Evolutionary conservation across 2,888 invertebrate species (phyloP), one percentile per base, ranked within the genome.

Genomic region (Furcula furcula): DNA sequence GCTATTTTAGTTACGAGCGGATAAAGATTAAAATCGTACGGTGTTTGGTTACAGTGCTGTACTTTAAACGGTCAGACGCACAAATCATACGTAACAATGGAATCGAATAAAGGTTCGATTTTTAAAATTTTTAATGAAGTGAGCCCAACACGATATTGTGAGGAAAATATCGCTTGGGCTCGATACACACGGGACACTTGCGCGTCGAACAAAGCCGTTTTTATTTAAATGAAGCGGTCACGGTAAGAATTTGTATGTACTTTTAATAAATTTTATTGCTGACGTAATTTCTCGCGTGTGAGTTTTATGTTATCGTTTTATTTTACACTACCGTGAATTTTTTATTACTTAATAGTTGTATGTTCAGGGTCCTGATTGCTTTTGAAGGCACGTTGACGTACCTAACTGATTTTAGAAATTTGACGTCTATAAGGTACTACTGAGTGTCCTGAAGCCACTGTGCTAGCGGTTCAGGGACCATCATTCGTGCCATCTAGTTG

Each of bases 61-160:
- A 65, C 72, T 72, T 71, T 67, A 73, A 67, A 77, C 68, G 73
- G 62, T 66, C 76, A 73, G 67, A 66, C 67, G 72, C 76, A 84
- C 85, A 85, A 86, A 85, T 86, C 86, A 83, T 63, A 68, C 34
- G 53, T 58, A 70, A 84, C 84, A 85, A 84, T 76, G 66, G 67
- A 55, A 50, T 67, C 71, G 72, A 73, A 82, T 82, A 84, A 82
- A 73, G 77, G 64, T 65, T 68, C 65, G 77, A 79, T 78, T 80
- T 83, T 80, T 70, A 76, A 76, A 63, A 71, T 80, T 80, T 80
- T 84, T 83, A 86, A 86, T 85, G 84, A 83, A 86, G 77, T 82
- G 72, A 68, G 70, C 61, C 72, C 70, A 68, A 70, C 69, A 78
- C 74, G 74, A 77, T 81, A 77, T 75, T 76, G 76, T 76, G 73